Evolutionary conservation across 37 sponge, comb jelly and placozoan species (phyloP), one percentile per base, ranked within the genome.

Genomic region (Eunapius fragilis): DNA sequence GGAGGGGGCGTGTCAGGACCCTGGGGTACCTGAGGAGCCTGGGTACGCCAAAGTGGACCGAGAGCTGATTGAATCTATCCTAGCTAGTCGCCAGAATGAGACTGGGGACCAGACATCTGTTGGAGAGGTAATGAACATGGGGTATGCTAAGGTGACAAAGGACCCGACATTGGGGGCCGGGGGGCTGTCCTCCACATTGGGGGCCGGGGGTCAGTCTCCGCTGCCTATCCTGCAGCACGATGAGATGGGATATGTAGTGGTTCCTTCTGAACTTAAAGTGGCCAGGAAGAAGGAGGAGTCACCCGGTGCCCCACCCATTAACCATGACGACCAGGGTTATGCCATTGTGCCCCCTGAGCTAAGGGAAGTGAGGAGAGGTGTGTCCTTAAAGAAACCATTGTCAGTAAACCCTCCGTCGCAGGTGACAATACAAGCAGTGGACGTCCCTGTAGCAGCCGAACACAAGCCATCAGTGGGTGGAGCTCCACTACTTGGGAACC

Each of bases 301-400:
- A 19, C 58, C 58, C 1, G 1, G 58, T 58, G 22, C 58, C 58
- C 22, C 22, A 19, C 58, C 58, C 14, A 58, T 72, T 35, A 87
- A 82, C 22, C 82, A 78, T 49, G 94, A 89, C 69, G 87, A 93
- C 47, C 74, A 73, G 38, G 94, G 87, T 0, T 93, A 93, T 76
- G 94, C 94, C 25, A 73, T 89, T 0, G 80, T 93, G 14, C 87
- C 87, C 24, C 69, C 84, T 23, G 83, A 84, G 28, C 34, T 87
- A 22, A 86, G 79, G 68, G 49, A 87, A 81, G 90, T 87, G 28
- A 75, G 86, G 84, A 89, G 90, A 9, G 79, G 72, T 22, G 25
- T 74, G 3, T 68, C 68, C 9, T 75, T 74, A 77, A 74, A 82
- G 33, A 36, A 81, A 12, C 34, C 37, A 7, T 9, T 34, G 32